These are phyloP conservation scores for Dicycla oo DNA, from an alignment of 2,888 invertebrate genomes.

Conservation along the genomic window DNA sequence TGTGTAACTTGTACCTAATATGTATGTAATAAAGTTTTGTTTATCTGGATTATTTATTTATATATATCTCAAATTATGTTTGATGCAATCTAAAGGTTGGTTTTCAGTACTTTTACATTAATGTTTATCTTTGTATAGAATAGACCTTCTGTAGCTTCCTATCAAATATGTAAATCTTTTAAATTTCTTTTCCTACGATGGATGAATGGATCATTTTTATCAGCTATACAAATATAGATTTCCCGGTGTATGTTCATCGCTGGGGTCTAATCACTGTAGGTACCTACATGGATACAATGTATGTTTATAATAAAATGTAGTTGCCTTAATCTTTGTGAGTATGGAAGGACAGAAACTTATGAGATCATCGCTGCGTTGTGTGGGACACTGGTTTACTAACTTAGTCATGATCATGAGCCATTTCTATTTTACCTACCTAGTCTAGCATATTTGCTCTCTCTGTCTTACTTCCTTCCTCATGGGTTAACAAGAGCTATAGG, in stretches of 20 bases:
- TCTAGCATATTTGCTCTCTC: neutral
- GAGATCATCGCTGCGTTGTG: constrained; percentile 29
- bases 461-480: neutral
- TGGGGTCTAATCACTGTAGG: constrained; percentile 5
- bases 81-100: neutral
- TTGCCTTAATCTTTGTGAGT: constrained; percentile 16
- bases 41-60: neutral
- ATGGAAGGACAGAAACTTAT: constrained; percentile 10
- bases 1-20: neutral
- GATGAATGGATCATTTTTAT: constrained; percentile 39
- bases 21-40: neutral
- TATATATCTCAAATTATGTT: neutral
- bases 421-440: neutral
- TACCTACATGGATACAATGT: neutral
- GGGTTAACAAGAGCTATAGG: too few species aligned
- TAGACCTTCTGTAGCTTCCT: constrained; percentile 17
- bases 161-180: constrained; percentile 16
- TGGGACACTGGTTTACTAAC: neutral
- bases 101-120: constrained; percentile 5
- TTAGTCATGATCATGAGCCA: constrained; percentile 3
- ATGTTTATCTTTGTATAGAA: neutral
- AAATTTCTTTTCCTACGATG: constrained; percentile 20
- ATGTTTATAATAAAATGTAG: constrained; percentile 1
- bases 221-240: constrained; percentile 25
- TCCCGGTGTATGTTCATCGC: neutral